Base-by-base conservation (phyloP, 1,140 invertebrate species). In the Pseudomyrmex dendroicus region DNA sequence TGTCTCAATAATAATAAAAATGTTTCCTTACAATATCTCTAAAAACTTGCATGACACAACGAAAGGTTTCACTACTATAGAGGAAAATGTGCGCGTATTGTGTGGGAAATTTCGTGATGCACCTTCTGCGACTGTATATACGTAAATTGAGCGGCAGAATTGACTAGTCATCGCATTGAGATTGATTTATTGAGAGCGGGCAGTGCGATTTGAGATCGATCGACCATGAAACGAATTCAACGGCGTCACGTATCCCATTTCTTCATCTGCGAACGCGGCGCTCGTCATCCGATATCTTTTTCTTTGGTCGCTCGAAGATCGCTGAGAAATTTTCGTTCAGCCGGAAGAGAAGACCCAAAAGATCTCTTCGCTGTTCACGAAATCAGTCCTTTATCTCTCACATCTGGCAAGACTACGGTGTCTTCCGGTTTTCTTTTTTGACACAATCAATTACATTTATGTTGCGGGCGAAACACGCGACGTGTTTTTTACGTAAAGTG, bases 271-370 rank as follows among this genome's bases (percentile, higher is more conserved):
- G 13, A 84, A 82, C 82, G 35, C 35, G 67, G 63, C 62, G 56
- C 52, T 86, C 83, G 86, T 82, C 86, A 88, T 85, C 35, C 54
- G 86, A 88, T 88, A 88, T 76, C 86, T 87, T 84, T 78, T 61
- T 17, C 25, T 52, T 52, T 7, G 54, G 3, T 52, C 64, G 50
- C 12, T 77, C 48, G 48, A 67, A 67, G 61, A 25, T 22, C 22
- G 22, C 74, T 52, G 13, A 17, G 12, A 56, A 84, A 78, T 74
- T 80, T 63, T 17, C 85, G 84, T 35, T 62, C 73, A 63, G 44
- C 77, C 62, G 85, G 73, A 87, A 87, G 46, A 74, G 35, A 35
- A 35, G 35, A 5, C 7, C 35, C 35, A 35, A 35, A 35, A 35
- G 35, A 35, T 35, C 35, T 35, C 35, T 35, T 59, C 70, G 73